Evolutionary conservation across 2,888 invertebrate genomes (phyloP), one percentile per base, ranked within the genome.

Genomic region (Cistogaster globosa): DNA sequence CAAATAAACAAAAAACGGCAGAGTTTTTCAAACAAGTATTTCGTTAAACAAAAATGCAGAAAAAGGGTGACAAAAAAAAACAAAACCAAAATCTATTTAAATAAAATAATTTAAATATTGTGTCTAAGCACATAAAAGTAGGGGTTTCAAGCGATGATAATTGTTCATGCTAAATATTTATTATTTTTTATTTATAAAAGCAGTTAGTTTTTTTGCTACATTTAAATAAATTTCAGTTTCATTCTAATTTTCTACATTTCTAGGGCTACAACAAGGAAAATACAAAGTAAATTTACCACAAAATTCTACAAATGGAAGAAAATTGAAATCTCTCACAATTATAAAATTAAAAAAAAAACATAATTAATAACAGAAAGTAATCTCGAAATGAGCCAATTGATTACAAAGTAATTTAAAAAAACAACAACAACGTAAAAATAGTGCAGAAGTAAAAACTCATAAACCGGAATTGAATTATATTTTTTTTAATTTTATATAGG

Each of bases 401-500:
- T 18, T 53, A 48, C 36, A 67, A 55, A 36, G 16, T 53, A 53
- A 53, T 12, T 53, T 16, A 18, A 51, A 68, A 68, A 20, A 11
- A 58, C 45, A 60, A 45, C 62, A 18, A 26, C 22, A 55, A 58
- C 18, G 7, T n/a, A 14, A 58, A 36, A 14, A 2, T 67, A 4
- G 12, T 20, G 20, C 20, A 57, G 11, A 76, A 65, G 16, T 53
- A 48, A 55, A 65, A 67, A 68, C 20, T 65, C 55, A 72, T 57
- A 62, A 65, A 65, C 63, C 45, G 63, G 71, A 65, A 71, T 55
- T 20, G 11, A 58, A 38, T 12, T 45, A 42, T 38, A 38, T 22
- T 16, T 36, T 20, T 26, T 62, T 69, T 32, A 53, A 32, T 58
- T 67, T 74, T 26, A n/a, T 20, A 8, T 26, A 82, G 63, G 69